Evolutionary conservation across 2,113 vertebrate genomes (phyloP).

Genomic region (Aegotheles bennettii): DNA sequence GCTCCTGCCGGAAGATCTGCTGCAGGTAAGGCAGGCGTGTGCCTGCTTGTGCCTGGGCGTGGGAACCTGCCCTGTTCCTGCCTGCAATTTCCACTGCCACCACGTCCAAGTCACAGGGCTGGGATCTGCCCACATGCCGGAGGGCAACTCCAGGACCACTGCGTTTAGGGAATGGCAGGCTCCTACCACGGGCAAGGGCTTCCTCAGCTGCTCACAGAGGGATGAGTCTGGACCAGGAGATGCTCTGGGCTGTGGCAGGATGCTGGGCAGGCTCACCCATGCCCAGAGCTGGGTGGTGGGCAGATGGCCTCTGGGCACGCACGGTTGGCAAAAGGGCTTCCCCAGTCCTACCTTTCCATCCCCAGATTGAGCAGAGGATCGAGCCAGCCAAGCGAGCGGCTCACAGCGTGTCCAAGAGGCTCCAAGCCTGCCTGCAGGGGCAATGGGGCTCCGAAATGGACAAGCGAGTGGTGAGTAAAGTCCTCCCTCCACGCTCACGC

Average conservation of each 20-base stretch:
- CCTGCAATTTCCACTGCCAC: background rate
- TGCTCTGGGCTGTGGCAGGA: background rate
- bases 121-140: background rate
- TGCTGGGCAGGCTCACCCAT: background rate
- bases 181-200: background rate
- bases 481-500: background rate
- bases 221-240: background rate
- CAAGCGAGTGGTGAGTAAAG: conserved; percentile 84
- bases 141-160: background rate
- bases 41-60: conserved; percentile 6
- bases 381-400: conserved; percentile 88
- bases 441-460: conserved; percentile 86
- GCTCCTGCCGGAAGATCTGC: conserved; percentile 86
- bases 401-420: conserved; percentile 88
- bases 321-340: background rate
- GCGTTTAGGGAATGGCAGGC: background rate
- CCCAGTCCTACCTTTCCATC: background rate
- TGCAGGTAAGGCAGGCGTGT: conserved; percentile 77
- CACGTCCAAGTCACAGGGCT: background rate
- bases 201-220: background rate
- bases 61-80: background rate
- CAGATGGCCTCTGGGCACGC: background rate
- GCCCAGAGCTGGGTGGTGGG: background rate
- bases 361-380: conserved; percentile 90
- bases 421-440: conserved; percentile 89